Evolutionary conservation across 2,888 invertebrate species (phyloP).

Genomic region (Drosophila pseudotakahashii): DNA sequence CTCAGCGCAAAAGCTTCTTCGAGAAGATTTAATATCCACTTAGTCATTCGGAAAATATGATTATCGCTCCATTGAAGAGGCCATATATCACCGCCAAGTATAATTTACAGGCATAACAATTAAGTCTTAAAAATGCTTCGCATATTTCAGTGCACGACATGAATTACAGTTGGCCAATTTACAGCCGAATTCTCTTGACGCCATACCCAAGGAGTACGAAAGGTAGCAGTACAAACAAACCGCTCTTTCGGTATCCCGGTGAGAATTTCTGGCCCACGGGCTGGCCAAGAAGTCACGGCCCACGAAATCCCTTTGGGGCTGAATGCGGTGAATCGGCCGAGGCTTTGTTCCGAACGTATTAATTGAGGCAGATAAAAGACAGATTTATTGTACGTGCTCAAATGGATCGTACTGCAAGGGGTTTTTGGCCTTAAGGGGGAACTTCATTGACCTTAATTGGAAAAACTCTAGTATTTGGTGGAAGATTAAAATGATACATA

Average conservation of each 20-base stretch:
- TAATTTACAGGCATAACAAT: constrained; percentile 57
- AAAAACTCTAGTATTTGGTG: neutral
- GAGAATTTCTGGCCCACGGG: constrained; percentile 23
- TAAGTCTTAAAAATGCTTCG: constrained; percentile 49
- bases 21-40: constrained; percentile 10
- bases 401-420: neutral
- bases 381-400: constrained; percentile 54
- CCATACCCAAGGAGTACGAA: constrained; percentile 32
- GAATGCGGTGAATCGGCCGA: constrained; percentile 3
- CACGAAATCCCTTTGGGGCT: constrained; percentile 37
- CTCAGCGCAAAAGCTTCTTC: neutral
- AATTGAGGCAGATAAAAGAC: constrained; percentile 55
- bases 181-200: constrained; percentile 33
- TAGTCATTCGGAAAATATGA: constrained; percentile 25
- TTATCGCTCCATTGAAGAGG: constrained; percentile 8
- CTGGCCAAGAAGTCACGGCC: constrained; percentile 33
- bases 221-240: constrained; percentile 15
- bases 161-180: constrained; percentile 39
- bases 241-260: constrained; percentile 33
- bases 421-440: neutral
- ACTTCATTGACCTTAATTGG: constrained; percentile 19
- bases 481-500: neutral
- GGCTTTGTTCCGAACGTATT: constrained; percentile 47
- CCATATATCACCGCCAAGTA: constrained; percentile 29
- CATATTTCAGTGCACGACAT: constrained; percentile 43